Conservation (phyloP, 2,888 invertebrate genomes). For the Ochropleura plecta region DNA sequence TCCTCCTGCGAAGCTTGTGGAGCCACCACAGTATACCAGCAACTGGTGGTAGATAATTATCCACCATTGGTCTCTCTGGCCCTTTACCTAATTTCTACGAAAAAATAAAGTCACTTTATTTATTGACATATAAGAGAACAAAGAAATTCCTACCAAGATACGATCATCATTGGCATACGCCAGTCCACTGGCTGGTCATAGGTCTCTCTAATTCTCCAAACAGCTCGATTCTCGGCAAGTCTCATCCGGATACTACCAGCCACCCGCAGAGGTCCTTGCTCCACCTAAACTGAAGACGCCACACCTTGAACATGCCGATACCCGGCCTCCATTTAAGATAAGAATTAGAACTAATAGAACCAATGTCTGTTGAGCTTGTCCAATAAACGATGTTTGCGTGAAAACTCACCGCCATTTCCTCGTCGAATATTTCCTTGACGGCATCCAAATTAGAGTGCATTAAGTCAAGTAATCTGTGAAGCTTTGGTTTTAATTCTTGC, state of each 20-base stretch:
- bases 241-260: neutral
- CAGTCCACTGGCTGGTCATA: neutral
- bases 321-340: neutral
- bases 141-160: neutral
- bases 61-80: constrained; percentile 89
- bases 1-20: constrained; percentile 91
- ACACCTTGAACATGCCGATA: neutral
- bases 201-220: neutral
- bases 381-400: neutral
- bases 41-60: constrained; percentile 94
- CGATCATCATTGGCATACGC: neutral
- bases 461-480: constrained; percentile 91
- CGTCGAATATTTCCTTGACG: constrained; percentile 92
- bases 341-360: neutral
- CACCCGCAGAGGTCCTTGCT: neutral
- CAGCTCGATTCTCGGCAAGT: neutral
- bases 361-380: neutral
- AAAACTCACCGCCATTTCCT: constrained; percentile 87
- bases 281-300: neutral
- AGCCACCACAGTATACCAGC: constrained; percentile 94
- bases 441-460: constrained; percentile 92
- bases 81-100: constrained; percentile 82
- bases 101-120: neutral
- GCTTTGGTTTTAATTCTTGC: constrained; percentile 92
- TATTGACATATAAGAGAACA: neutral